phyloP scores from a whole-genome alignment of 2,797 vertebrate species.

The Thripadectes ignobilis region DNA sequence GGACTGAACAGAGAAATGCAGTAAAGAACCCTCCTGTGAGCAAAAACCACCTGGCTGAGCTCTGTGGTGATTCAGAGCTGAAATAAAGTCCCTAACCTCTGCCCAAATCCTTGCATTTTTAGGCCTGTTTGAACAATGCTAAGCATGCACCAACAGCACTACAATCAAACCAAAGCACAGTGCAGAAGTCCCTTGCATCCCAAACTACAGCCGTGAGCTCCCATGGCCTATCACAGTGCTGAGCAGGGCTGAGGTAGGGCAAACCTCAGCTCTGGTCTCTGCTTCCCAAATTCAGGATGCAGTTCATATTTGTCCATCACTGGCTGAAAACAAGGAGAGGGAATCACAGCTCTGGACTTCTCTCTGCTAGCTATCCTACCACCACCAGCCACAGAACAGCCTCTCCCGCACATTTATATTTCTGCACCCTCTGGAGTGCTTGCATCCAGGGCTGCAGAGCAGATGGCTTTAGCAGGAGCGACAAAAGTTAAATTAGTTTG shows the following conservation, averaged over 20 bases:
- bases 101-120: neutral
- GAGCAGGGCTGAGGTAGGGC: neutral
- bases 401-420: neutral
- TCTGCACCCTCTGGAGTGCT: neutral
- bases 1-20: neutral
- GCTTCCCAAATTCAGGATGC: neutral
- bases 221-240: accelerated
- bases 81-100: neutral
- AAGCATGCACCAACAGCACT: neutral
- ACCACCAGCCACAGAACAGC: neutral
- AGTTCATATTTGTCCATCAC: neutral
- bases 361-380: neutral
- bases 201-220: accelerated
- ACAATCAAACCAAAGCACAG: neutral
- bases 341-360: neutral
- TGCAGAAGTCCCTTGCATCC: neutral
- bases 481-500: neutral
- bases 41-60: neutral
- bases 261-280: neutral
- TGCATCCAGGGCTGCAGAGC: neutral
- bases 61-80: neutral
- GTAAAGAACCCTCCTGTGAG: neutral
- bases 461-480: neutral
- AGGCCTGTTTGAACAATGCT: neutral
- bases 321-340: neutral